Evolutionary conservation across 2,797 vertebrate species (phyloP).

Genomic region (Fistularia tabacaria): DNA sequence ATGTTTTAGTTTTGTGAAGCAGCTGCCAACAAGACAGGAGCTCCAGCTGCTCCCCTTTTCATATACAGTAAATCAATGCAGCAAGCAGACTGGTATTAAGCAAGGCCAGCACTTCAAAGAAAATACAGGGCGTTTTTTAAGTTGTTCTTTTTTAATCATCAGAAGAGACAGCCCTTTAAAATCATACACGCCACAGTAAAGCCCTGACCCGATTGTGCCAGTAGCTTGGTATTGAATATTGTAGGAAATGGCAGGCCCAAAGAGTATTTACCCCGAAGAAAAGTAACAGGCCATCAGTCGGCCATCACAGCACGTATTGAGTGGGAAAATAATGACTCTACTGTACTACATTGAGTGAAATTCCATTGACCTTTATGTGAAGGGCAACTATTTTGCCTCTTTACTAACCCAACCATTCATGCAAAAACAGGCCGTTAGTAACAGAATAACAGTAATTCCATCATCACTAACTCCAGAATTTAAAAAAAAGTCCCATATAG

Average conservation of each 20-base stretch:
- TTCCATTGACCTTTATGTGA: constrained; percentile 53
- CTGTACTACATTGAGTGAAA: constrained; percentile 56
- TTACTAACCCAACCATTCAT: constrained; percentile 24
- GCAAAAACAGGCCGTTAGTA: background rate
- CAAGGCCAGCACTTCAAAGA: too few species aligned
- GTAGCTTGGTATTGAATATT: constrained; percentile 37
- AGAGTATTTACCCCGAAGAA: constrained; percentile 33
- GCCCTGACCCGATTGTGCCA: constrained; percentile 34
- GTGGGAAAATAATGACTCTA: constrained; percentile 52
- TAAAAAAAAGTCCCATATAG: too few species aligned
- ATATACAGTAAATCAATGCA: too few species aligned
- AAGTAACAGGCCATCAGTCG: constrained; percentile 30
- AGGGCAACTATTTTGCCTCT: constrained; percentile 36
- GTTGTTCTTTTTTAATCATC: too few species aligned
- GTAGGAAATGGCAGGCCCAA: constrained; percentile 36
- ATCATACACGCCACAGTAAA: constrained; percentile 2
- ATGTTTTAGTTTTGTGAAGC: too few species aligned
- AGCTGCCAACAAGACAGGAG: too few species aligned
- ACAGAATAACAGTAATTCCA: background rate
- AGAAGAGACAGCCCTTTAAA: too few species aligned
- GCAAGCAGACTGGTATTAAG: too few species aligned
- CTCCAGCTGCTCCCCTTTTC: too few species aligned
- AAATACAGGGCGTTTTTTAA: too few species aligned
- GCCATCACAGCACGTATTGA: constrained; percentile 50
- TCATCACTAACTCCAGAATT: too few species aligned